Evolutionary conservation across 23 tunicate genomes (phyloP).

Genomic region (Trididemnum clinides): DNA sequence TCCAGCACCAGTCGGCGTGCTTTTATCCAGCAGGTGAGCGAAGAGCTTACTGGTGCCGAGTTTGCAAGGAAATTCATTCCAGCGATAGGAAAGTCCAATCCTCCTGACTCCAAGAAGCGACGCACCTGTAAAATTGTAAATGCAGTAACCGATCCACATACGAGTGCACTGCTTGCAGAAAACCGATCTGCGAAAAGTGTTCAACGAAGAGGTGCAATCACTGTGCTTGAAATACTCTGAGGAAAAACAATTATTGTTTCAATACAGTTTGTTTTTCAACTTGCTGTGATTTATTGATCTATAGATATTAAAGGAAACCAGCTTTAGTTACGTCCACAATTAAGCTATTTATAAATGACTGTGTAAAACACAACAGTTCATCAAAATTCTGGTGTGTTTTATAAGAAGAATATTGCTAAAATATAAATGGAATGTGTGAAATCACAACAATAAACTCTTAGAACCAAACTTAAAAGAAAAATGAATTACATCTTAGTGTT

Average conservation of each 20-base stretch:
- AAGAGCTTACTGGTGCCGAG: neutral
- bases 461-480: no score
- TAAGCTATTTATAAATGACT: neutral
- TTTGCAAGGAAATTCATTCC: neutral
- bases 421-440: neutral
- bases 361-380: no score
- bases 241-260: no score
- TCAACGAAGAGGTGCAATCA: neutral
- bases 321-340: no score
- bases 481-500: no score
- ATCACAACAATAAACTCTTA: no score
- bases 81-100: neutral
- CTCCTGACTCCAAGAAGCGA: slow-evolving; percentile 9
- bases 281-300: no score
- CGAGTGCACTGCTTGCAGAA: neutral
- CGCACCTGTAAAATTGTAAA: neutral
- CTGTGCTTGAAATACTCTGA: neutral
- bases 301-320: no score
- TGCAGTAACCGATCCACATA: neutral
- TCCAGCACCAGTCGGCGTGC: neutral
- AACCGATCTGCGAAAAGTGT: neutral
- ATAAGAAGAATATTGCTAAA: neutral
- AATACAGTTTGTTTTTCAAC: no score
- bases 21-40: neutral
- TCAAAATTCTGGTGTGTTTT: no score